Evolutionary conservation across 1,140 invertebrate genomes (phyloP).

Genomic region (Coelopa frigida): DNA sequence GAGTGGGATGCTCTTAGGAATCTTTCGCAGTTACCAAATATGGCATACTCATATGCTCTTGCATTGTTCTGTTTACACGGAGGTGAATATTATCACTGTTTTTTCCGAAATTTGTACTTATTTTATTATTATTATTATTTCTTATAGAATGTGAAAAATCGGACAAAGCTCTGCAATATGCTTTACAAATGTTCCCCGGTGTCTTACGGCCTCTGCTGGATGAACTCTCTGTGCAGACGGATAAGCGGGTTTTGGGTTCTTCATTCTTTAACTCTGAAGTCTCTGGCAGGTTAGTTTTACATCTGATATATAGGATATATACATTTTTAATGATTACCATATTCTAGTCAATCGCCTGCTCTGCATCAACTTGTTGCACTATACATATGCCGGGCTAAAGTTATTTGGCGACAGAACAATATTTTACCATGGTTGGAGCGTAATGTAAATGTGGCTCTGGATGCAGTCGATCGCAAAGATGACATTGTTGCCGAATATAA

Average conservation of each 20-base stretch:
- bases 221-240: slow-evolving; percentile 67
- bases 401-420: slow-evolving; percentile 72
- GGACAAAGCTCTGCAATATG: slow-evolving; percentile 61
- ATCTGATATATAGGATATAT: not conserved
- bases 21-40: slow-evolving; percentile 76
- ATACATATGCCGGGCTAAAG: slow-evolving; percentile 65
- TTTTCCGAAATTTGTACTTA: slow-evolving; percentile 12
- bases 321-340: not conserved
- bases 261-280: slow-evolving; percentile 44
- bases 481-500: slow-evolving; percentile 54
- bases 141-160: slow-evolving; percentile 48
- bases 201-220: slow-evolving; percentile 66
- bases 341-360: slow-evolving; percentile 56
- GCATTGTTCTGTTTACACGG: slow-evolving; percentile 58
- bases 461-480: slow-evolving; percentile 62
- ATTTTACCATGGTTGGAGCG: slow-evolving; percentile 71
- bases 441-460: slow-evolving; percentile 59
- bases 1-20: slow-evolving; percentile 62
- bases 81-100: slow-evolving; percentile 16
- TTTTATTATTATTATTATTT: slow-evolving; percentile 19
- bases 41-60: slow-evolving; percentile 76
- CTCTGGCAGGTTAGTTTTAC: slow-evolving; percentile 28
- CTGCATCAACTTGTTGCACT: slow-evolving; percentile 64
- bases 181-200: slow-evolving; percentile 78
- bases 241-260: slow-evolving; percentile 55